Evolutionary conservation across 2,888 invertebrate species (phyloP), one percentile per base, ranked within the genome.

Genomic region (Volucella inflata): DNA sequence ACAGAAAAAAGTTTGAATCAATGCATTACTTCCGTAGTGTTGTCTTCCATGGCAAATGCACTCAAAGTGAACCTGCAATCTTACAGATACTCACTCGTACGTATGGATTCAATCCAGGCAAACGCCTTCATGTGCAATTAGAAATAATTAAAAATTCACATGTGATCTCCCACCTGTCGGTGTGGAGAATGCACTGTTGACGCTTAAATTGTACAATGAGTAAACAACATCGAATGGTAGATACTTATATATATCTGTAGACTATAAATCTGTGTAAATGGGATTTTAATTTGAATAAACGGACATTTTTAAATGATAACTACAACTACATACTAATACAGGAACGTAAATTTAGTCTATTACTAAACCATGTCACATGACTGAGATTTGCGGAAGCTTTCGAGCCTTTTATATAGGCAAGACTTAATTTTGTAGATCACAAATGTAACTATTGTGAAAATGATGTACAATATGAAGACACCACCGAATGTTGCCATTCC

Each of bases 401-500:
- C 89, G 14, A 90, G 89, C 36, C 89, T 88, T 17, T 90, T 88
- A 87, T 91, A 89, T 12, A 91, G 85, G 53, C 88, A 89, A 60
- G 89, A 87, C 78, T 91, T 91, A 38, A 92, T 68, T 79, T 91
- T 91, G 60, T 90, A 89, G 0, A 90, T 30, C 0, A 87, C 79
- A 77, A 91, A 91, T 53, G 91, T 89, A 17, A 91, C 62, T 12
- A 90, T 51, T 81, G 90, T 88, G 64, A 89, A 90, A 72, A 90
- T 88, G 14, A 90, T 75, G 60, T 90, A 90, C 12, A 92, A 88
- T 10, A 89, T 2, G 38, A 92, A 89, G n/a, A 91, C 90, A 17
- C 91, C 91, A 65, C 87, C 87, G 55, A 91, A 91, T 17, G 91
- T 91, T 14, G 87, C 77, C 72, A 90, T 76, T n/a, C 91, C 90